Conservation (phyloP, 53 echinoderm and acorn worm species). For the Apostichopus leukothele region DNA sequence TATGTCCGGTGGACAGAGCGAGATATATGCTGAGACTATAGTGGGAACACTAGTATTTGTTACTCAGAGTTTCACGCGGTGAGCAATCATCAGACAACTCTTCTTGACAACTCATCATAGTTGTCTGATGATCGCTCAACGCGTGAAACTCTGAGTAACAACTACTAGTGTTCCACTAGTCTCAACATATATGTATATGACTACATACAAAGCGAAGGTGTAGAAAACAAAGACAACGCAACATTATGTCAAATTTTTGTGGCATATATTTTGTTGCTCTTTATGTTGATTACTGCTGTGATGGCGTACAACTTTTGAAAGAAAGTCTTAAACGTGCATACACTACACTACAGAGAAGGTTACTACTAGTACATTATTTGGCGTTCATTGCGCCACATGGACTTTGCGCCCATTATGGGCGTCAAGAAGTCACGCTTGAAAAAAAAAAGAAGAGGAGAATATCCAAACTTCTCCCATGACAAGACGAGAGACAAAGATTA, state of each 20-base stretch:
- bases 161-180: no score
- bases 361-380: slow-evolving; percentile 17
- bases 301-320: slow-evolving; percentile 41
- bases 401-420: neutral
- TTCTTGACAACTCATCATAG: no score
- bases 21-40: no score
- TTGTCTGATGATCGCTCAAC: no score
- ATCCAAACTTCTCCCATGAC: neutral
- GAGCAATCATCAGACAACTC: no score
- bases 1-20: no score
- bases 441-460: neutral
- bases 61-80: no score
- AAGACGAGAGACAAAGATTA: neutral
- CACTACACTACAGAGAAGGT: slow-evolving; percentile 46
- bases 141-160: no score
- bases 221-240: neutral
- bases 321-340: slow-evolving; percentile 34
- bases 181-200: no score
- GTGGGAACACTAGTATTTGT: no score
- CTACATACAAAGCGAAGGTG: no score
- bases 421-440: neutral
- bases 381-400: slow-evolving; percentile 10
- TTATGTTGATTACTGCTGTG: slow-evolving; percentile 47
- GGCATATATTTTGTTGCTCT: slow-evolving; percentile 46
- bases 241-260: slow-evolving; percentile 4